Conservation (phyloP, 2,113 vertebrate species). For the Sphaerodactylus townsendi region DNA sequence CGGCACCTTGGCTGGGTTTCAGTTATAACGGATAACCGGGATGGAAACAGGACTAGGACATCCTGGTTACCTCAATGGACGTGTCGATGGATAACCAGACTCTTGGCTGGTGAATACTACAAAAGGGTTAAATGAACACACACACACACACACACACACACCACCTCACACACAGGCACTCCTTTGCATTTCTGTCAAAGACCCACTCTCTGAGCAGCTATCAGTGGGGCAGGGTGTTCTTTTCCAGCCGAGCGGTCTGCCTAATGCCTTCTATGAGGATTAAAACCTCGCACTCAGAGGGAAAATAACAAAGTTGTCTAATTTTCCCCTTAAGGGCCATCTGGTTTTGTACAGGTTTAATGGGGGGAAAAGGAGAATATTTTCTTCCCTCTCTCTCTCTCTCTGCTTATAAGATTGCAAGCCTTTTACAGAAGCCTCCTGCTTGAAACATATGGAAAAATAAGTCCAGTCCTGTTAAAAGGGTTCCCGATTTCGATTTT, state of each 20-base stretch:
- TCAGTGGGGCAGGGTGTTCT: slow-evolving; percentile 27
- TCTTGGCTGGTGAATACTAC: background rate
- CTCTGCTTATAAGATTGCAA: slow-evolving; percentile 2
- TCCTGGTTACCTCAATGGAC: accelerated
- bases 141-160: slow-evolving; percentile 58
- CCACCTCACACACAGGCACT: slow-evolving; percentile 51
- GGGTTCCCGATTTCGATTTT: slow-evolving; percentile 53
- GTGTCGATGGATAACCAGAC: accelerated
- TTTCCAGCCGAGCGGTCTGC: slow-evolving; percentile 13
- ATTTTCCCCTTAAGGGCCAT: background rate
- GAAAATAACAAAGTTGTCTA: accelerated
- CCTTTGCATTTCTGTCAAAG: slow-evolving; percentile 49
- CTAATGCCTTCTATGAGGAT: slow-evolving; percentile 18
- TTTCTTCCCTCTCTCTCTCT: background rate
- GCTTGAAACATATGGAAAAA: slow-evolving; percentile 62
- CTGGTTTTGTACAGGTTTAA: accelerated
- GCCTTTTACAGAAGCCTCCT: slow-evolving; percentile 23
- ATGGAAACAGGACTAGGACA: background rate
- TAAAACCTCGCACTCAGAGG: background rate
- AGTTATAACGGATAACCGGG: background rate
- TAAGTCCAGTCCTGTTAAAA: slow-evolving; percentile 39
- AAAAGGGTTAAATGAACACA: slow-evolving; percentile 66
- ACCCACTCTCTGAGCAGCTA: slow-evolving; percentile 51
- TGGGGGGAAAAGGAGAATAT: background rate
- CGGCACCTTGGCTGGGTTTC: background rate